Base-by-base conservation (phyloP, 1,140 invertebrate species). In the Trichonephila clavata region DNA sequence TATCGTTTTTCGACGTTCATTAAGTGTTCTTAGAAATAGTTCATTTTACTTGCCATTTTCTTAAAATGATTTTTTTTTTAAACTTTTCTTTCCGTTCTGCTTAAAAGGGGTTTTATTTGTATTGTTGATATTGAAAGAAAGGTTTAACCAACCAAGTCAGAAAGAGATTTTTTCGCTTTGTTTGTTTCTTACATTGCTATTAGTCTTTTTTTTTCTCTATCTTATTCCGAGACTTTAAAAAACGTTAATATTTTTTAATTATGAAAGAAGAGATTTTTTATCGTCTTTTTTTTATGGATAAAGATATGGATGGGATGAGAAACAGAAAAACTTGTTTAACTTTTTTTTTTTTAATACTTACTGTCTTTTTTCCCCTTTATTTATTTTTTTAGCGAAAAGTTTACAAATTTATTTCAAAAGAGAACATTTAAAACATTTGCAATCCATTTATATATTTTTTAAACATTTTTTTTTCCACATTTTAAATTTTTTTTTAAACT, bases 1-100 rank as follows among this genome's bases (percentile, higher is more conserved):
- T 93, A 93, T 93, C 92, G 92, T 93, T 93, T 57, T 83, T 84
- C 83, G 86, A 68, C 50, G 61, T 88, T 93, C 92, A 93, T 93
- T 93, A 93, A 93, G 92, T 93, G 86, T 87, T 93, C 92, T 93
- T 63, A 63, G 50, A 21, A 77, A 57, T 86, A 86, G 32, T 61
- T 83, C 80, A 86, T 92, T 92, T 86, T 68, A 39, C 32, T 87
- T 50, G 83, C 24, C 24, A 90, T 90, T 90, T 90, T 81, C 71
- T 90, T 90, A 32, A 77, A 80, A 90, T 39, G 32, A 57, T 80
- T 90, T 71, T 60, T 61, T 39, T 80, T 90, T 60, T 39, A 20
- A 68, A 39, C 21, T 60, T 59, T 84, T 59, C 1, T 5, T 84
- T 60, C 59, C n/a, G 4, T 84, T 84, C n/a, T 60, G 14, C 59